Percentiles rank a stretch among this genome's conserved stretches.
These are phyloP conservation scores for Manacus vitellinus DNA, from an alignment of 2,113 vertebrate genomes.

Conservation along the genomic window DNA sequence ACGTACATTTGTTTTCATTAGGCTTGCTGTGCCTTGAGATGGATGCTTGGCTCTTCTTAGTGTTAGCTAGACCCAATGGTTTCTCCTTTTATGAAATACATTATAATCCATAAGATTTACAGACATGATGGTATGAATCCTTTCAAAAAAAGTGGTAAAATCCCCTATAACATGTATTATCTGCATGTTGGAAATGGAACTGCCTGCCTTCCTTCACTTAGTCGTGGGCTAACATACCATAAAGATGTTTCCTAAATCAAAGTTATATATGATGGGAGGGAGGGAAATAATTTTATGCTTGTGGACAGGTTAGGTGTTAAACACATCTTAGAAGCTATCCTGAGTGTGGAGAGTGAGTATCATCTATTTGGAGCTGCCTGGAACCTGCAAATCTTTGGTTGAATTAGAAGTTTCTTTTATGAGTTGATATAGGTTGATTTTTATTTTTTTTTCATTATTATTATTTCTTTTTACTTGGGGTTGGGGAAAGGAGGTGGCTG, in stretches of 20 bases:
- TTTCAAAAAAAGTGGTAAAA: not conserved
- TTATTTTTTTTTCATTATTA: too few species aligned
- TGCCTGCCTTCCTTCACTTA: not conserved
- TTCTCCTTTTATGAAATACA: not conserved
- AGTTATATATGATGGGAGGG: fast-evolving
- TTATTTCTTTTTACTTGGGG: fast-evolving
- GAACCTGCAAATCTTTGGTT: not conserved
- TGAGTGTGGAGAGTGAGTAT: not conserved
- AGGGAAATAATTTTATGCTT: not conserved
- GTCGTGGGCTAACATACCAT: fast-evolving
- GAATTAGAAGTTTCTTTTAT: not conserved
- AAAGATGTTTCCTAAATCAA: not conserved
- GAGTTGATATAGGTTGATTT: not conserved
- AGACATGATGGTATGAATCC: fast-evolving
- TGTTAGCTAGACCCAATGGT: fast-evolving
- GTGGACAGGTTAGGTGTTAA: not conserved
- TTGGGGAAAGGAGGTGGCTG: fast-evolving
- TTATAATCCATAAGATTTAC: not conserved
- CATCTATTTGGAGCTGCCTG: not conserved
- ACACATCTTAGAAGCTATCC: too few species aligned
- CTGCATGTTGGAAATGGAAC: not conserved
- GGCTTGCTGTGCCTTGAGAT: not conserved
- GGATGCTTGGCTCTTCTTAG: not conserved
- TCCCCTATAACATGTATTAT: fast-evolving
- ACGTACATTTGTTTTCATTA: not conserved